Conservation (phyloP, 2,888 invertebrate species). For the Alloplasta piceator region DNA sequence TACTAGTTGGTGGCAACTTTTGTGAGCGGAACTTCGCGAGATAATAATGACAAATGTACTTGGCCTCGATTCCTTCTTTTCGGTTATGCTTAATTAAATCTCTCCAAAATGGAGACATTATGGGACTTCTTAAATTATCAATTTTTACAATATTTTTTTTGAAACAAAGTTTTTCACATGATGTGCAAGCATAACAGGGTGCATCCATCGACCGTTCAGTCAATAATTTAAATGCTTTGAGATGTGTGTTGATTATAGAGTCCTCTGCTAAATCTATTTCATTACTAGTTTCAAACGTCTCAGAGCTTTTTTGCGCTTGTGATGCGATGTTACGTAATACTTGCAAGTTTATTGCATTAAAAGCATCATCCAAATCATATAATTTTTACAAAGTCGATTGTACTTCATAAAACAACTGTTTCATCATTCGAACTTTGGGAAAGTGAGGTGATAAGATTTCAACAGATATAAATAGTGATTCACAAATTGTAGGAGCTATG, state of each 20-base stretch:
- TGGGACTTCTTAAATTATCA: constrained; percentile 46
- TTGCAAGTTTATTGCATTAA: constrained; percentile 8
- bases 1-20: constrained; percentile 68
- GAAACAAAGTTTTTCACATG: too few species aligned
- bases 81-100: too few species aligned
- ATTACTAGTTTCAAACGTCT: constrained; percentile 23
- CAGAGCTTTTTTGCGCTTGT: constrained; percentile 8
- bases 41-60: neutral
- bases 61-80: constrained; percentile 42
- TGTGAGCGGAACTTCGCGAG: too few species aligned
- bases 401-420: constrained; percentile 34
- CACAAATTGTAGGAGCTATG: constrained; percentile 21
- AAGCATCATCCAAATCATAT: constrained; percentile 19
- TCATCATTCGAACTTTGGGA: neutral
- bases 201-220: constrained; percentile 55
- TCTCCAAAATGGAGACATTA: constrained; percentile 55
- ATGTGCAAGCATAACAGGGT: constrained; percentile 39
- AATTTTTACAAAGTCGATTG: constrained; percentile 6
- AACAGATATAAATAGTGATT: constrained; percentile 54
- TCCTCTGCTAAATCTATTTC: too few species aligned
- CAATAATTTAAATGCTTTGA: constrained; percentile 52
- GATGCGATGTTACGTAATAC: constrained; percentile 3
- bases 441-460: constrained; percentile 57
- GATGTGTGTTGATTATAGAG: constrained; percentile 8
- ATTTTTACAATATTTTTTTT: too few species aligned